Evolutionary conservation across 2,113 vertebrate genomes (phyloP).

Genomic region (Motacilla alba): DNA sequence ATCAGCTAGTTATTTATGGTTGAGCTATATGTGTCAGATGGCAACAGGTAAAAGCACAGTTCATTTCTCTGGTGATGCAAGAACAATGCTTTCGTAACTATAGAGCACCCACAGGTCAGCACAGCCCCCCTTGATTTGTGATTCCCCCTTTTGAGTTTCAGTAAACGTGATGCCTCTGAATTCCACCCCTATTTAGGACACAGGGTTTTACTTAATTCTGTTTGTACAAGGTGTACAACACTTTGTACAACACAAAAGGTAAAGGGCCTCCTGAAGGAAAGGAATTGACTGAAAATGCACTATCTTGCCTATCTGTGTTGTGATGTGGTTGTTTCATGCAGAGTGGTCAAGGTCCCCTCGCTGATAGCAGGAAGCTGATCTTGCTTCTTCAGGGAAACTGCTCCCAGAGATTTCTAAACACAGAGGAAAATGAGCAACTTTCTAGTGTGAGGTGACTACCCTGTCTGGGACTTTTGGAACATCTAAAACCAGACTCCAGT

Average conservation of each 20-base stretch:
- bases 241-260: background rate
- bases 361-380: background rate
- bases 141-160: background rate
- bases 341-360: slow-evolving; percentile 1
- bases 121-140: background rate
- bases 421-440: background rate
- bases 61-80: background rate
- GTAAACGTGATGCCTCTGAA: background rate
- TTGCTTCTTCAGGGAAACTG: background rate
- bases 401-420: background rate
- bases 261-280: background rate
- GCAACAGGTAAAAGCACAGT: background rate
- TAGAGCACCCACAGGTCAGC: background rate
- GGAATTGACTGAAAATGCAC: background rate
- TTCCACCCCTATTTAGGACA: background rate
- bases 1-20: background rate
- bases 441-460: background rate
- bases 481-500: background rate
- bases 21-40: background rate
- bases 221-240: background rate
- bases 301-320: background rate
- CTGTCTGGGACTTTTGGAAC: background rate
- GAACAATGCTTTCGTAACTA: background rate
- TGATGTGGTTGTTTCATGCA: background rate
- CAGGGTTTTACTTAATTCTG: background rate